phyloP scores from a whole-genome alignment of 2,888 invertebrate species.

The Clepsis dumicolana region DNA sequence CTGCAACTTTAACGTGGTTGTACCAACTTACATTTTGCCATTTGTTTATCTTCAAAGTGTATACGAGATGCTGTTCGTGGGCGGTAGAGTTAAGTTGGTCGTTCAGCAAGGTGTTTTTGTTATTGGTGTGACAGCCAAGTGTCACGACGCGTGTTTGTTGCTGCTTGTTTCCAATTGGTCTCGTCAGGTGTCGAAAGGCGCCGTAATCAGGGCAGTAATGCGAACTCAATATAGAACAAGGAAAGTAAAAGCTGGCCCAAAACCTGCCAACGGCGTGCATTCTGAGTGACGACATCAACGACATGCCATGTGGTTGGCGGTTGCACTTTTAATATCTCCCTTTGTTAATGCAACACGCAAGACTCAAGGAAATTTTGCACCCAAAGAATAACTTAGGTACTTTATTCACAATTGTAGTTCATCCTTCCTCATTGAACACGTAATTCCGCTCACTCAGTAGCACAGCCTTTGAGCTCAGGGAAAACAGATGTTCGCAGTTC shows the following conservation, averaged over 20 bases:
- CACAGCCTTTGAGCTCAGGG: not conserved
- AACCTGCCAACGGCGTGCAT: not conserved
- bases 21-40: constrained; percentile 13
- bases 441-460: not conserved
- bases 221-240: constrained; percentile 9
- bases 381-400: not conserved
- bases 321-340: not conserved
- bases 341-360: not conserved
- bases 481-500: not conserved
- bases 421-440: not conserved
- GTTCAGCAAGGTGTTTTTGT: not conserved
- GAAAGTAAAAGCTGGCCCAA: constrained; percentile 4
- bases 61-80: not conserved
- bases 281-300: not conserved
- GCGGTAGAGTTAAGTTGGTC: constrained; percentile 10
- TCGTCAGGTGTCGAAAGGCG: constrained; percentile 26
- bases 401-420: no score
- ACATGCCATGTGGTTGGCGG: not conserved
- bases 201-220: constrained; percentile 16
- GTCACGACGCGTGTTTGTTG: constrained; percentile 23
- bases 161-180: constrained; percentile 36
- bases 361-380: not conserved
- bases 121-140: constrained; percentile 23
- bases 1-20: constrained; percentile 20
- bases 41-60: not conserved